phyloP scores from a whole-genome alignment of 2,888 invertebrate genomes.

The Rhagonycha fulva region DNA sequence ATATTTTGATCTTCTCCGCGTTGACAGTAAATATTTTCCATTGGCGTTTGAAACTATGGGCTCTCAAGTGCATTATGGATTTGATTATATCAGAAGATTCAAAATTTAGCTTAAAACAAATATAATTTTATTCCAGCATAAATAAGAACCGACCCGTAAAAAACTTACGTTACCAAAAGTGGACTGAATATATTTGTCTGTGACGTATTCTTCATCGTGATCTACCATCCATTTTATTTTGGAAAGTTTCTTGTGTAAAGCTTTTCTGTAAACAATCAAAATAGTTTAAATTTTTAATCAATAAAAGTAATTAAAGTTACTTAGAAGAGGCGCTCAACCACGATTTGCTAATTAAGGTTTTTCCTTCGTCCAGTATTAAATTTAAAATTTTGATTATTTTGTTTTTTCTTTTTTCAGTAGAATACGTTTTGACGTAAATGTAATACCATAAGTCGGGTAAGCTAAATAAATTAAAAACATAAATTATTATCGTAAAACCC shows the following conservation, averaged over 20 bases:
- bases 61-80: not conserved
- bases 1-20: not conserved
- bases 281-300: too few species aligned
- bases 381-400: not conserved
- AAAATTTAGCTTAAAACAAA: not conserved
- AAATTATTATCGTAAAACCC: too few species aligned
- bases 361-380: not conserved
- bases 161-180: constrained; percentile 2
- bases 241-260: too few species aligned
- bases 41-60: not conserved
- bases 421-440: not conserved
- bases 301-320: too few species aligned
- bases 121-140: not conserved
- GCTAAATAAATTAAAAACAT: too few species aligned
- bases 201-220: too few species aligned
- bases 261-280: too few species aligned
- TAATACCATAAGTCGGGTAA: too few species aligned
- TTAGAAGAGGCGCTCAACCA: not conserved
- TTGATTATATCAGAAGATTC: not conserved
- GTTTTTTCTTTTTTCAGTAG: not conserved
- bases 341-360: not conserved
- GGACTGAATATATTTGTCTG: not conserved
- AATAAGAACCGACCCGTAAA: not conserved
- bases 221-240: too few species aligned
- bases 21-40: not conserved